Conservation (phyloP, 2,113 vertebrate species). For the Hemichromis elongatus region DNA sequence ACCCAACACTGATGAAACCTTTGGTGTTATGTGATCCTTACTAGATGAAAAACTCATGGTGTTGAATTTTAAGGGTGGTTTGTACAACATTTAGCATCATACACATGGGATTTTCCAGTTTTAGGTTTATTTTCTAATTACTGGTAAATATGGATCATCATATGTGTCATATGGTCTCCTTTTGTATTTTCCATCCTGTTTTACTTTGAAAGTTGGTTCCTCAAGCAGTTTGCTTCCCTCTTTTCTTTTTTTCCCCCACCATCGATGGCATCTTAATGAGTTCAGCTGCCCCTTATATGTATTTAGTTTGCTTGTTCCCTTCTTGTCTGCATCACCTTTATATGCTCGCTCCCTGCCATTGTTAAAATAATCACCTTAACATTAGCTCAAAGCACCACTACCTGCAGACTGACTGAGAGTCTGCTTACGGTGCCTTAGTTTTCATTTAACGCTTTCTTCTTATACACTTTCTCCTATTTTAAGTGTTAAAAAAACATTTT, state of each 20-base stretch:
- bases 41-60: accelerated
- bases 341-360: background rate
- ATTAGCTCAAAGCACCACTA: background rate
- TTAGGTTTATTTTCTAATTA: background rate
- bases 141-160: accelerated
- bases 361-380: background rate
- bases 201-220: background rate
- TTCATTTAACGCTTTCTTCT: background rate
- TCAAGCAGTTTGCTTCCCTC: background rate
- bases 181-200: background rate
- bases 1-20: background rate
- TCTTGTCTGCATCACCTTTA: background rate
- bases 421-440: accelerated
- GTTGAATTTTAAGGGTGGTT: background rate
- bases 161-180: accelerated
- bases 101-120: accelerated
- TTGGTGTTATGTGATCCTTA: background rate
- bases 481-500: background rate
- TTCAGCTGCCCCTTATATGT: background rate
- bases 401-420: background rate
- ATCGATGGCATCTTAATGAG: background rate
- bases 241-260: accelerated
- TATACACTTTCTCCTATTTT: accelerated
- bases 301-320: background rate
- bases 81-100: background rate